Evolutionary conservation across 2,888 invertebrate genomes (phyloP), one percentile per base, ranked within the genome.

Genomic region (Flabesymbios commensalis): DNA sequence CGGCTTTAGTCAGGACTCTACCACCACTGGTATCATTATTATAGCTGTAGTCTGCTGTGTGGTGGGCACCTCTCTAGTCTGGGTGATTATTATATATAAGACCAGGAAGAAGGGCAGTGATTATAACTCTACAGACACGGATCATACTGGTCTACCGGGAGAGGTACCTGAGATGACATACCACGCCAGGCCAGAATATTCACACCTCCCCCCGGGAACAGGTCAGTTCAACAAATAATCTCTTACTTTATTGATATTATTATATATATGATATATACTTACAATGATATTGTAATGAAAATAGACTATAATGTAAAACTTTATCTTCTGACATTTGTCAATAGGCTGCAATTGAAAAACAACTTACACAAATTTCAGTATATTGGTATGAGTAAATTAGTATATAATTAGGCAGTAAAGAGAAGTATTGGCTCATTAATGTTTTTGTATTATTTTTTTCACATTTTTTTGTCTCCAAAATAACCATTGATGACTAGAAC

Each of bases 31-130:
- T 57, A 90, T 94, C 67, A 90, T 94, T 71, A 89, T 94, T 75
- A 92, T 95, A 72, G 92, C 92, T 2, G 90, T 93, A 0, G 92
- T 93, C 42, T 92, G 92, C 81, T 92, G 94, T 83, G 90, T 94
- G 56, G 91, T 95, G 19, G 89, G 90, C n/a, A 94, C 94, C 5
- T 93, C 93, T 1, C 87, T 92, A 19, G 88, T 93, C 56, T 94
- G 94, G 94, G 92, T 94, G 52, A 89, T 93, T 58, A 92, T 94
- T 67, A 93, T 93, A 74, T 93, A 92, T 81, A 90, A 91, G 77
- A 91, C 92, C 3, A 86, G 92, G 65, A 88, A 89, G 82, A 72
- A 78, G 22, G 26, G 42, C 49, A 78, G 78, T 61, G 70, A 78
- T 53, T 79, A 79, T 70, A 78, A 77, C 61, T 75, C 78, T 26